These are phyloP conservation scores for Luehdorfia chinensis DNA, from an alignment of 1,140 invertebrate genomes.

Conservation along the genomic window DNA sequence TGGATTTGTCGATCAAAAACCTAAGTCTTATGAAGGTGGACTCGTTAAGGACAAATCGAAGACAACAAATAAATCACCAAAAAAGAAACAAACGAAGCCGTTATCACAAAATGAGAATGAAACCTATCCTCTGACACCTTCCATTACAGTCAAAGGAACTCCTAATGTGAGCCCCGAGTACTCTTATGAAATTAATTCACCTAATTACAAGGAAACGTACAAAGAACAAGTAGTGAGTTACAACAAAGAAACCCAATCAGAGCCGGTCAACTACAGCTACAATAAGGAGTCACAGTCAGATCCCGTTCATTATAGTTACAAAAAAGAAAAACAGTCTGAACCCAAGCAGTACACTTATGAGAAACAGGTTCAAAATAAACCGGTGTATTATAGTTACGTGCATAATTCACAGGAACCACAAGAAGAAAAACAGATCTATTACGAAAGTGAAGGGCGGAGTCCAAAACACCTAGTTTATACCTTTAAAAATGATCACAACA, in stretches of 20 bases:
- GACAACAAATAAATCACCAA: constrained; percentile 32
- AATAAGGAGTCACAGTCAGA: constrained; percentile 41
- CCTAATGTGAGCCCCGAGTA: constrained; percentile 46
- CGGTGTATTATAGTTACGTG: constrained; percentile 25
- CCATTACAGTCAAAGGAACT: constrained; percentile 29
- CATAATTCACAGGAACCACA: constrained; percentile 36
- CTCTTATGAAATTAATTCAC: constrained; percentile 53
- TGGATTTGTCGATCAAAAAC: constrained; percentile 41
- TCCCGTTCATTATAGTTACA: constrained; percentile 44
- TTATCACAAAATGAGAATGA: constrained; percentile 25
- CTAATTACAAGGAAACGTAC: constrained; percentile 59
- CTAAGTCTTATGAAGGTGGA: constrained; percentile 46
- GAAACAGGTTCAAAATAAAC: constrained; percentile 27
- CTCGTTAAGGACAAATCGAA: constrained; percentile 35
- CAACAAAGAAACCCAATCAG: constrained; percentile 53
- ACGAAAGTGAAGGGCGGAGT: constrained; percentile 31
- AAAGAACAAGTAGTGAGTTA: constrained; percentile 55
- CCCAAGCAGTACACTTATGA: constrained; percentile 34
- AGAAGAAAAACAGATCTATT: constrained; percentile 33
- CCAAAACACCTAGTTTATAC: constrained; percentile 51
- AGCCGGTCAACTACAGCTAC: constrained; percentile 51
- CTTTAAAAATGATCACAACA: constrained; percentile 42
- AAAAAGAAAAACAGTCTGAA: constrained; percentile 31
- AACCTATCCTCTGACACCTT: constrained; percentile 24
- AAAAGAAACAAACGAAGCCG: constrained; percentile 46